phyloP scores from a whole-genome alignment of 2,797 vertebrate species.

The Danio tinwini region DNA sequence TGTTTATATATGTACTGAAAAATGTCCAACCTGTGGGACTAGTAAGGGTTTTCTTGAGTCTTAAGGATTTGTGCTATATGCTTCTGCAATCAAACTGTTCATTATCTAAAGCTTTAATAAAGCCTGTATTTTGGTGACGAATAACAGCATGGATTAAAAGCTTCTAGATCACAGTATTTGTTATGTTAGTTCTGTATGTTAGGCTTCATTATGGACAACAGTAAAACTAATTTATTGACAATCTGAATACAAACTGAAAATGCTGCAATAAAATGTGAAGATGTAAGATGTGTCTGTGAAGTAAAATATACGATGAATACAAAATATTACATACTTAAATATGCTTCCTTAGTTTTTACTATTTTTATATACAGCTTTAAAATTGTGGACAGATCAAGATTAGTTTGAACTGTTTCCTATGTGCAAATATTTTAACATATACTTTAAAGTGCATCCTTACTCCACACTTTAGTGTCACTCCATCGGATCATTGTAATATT shows the following conservation, averaged over 20 bases:
- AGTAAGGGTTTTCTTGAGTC: conserved; percentile 10
- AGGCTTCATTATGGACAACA: background rate
- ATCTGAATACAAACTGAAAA: conserved; percentile 5
- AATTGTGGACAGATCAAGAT: too few species aligned
- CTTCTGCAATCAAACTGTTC: conserved; percentile 22
- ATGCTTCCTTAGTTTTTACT: background rate
- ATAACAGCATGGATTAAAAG: background rate
- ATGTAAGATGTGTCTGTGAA: conserved; percentile 1
- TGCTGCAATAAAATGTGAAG: conserved; percentile 26
- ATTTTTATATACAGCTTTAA: too few species aligned
- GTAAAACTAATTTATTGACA: background rate
- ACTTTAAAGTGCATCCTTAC: too few species aligned
- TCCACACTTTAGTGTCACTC: too few species aligned
- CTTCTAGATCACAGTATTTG: background rate
- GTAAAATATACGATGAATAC: background rate
- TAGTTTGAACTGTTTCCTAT: too few species aligned
- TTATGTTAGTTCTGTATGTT: background rate
- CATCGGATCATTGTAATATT: too few species aligned
- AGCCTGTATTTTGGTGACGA: conserved; percentile 18
- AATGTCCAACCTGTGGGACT: too few species aligned
- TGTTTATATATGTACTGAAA: too few species aligned
- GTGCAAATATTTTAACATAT: too few species aligned
- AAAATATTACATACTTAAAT: background rate
- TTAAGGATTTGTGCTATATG: background rate
- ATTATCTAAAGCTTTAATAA: conserved; percentile 31